Evolutionary conservation across 2,888 invertebrate species (phyloP).

Genomic region (Metellina segmentata): DNA sequence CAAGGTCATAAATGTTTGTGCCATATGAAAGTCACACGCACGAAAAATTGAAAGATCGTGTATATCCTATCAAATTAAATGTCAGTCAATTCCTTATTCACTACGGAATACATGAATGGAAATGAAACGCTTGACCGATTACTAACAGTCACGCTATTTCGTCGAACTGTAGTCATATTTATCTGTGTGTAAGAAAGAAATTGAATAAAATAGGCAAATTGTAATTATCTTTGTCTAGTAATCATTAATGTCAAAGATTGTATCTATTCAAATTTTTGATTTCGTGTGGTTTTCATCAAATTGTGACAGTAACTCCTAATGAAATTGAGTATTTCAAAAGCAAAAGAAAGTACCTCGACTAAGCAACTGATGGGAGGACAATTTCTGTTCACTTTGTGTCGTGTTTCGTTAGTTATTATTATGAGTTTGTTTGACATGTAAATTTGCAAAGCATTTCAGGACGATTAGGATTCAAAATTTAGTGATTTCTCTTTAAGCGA

Average conservation of each 20-base stretch:
- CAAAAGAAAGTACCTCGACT: not conserved
- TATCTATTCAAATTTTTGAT: constrained; percentile 32
- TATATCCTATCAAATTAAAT: not conserved
- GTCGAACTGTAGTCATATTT: constrained; percentile 1
- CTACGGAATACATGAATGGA: not conserved
- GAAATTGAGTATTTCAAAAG: not conserved
- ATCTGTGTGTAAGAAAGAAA: not conserved
- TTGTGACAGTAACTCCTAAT: not conserved
- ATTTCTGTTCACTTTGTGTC: not conserved
- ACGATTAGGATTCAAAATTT: not conserved
- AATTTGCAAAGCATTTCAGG: not conserved
- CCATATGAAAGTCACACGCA: no score
- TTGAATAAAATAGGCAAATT: constrained; percentile 28
- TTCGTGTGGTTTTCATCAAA: not conserved
- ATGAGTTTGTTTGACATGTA: not conserved
- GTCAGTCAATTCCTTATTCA: not conserved
- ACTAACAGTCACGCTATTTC: constrained; percentile 30
- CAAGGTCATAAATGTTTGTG: no score
- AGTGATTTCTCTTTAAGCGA: not conserved
- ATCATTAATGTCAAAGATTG: constrained; percentile 42
- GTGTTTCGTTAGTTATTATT: not conserved
- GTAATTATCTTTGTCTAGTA: constrained; percentile 43
- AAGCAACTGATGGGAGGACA: not conserved
- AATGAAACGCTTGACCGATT: constrained; percentile 25
- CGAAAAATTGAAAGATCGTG: no score